Percentiles rank a stretch among this genome's conserved stretches.
Conservation (phyloP, 2,888 invertebrate species). For the Drosophila lacicola region DNA sequence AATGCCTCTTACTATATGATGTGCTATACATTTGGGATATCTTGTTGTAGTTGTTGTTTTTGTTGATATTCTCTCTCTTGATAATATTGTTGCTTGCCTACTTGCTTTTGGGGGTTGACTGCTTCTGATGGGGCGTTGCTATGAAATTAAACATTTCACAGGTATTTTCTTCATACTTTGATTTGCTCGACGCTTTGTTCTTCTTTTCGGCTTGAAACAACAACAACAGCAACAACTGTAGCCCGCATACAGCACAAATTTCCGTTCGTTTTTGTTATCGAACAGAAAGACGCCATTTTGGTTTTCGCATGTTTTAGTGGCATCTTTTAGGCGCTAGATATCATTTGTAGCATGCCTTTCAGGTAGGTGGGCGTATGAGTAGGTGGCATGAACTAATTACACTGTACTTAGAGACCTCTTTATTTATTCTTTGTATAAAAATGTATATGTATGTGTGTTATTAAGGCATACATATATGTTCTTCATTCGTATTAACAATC, state of each 20-base stretch:
- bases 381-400: slow-evolving; percentile 6
- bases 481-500: neutral
- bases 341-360: slow-evolving; percentile 6
- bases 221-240: slow-evolving; percentile 20
- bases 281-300: slow-evolving; percentile 63
- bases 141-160: slow-evolving; percentile 83
- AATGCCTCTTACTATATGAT: slow-evolving; percentile 16
- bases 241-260: slow-evolving; percentile 4
- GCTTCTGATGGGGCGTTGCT: slow-evolving; percentile 83
- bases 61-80: slow-evolving; percentile 37
- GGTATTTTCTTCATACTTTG: slow-evolving; percentile 78
- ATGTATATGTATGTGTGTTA: neutral
- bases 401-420: neutral
- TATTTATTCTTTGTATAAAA: neutral
- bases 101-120: slow-evolving; percentile 46
- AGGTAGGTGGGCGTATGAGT: neutral
- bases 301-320: slow-evolving; percentile 37
- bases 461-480: neutral
- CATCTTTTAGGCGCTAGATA: slow-evolving; percentile 46
- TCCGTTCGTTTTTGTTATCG: slow-evolving; percentile 30
- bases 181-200: slow-evolving; percentile 72
- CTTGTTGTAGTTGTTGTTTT: slow-evolving; percentile 21
- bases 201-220: slow-evolving; percentile 41
- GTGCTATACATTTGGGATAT: slow-evolving; percentile 12
- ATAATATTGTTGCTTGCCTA: slow-evolving; percentile 41